These are phyloP conservation scores for Clarias fuscus DNA, from an alignment of 2,797 vertebrate genomes.

Conservation along the genomic window DNA sequence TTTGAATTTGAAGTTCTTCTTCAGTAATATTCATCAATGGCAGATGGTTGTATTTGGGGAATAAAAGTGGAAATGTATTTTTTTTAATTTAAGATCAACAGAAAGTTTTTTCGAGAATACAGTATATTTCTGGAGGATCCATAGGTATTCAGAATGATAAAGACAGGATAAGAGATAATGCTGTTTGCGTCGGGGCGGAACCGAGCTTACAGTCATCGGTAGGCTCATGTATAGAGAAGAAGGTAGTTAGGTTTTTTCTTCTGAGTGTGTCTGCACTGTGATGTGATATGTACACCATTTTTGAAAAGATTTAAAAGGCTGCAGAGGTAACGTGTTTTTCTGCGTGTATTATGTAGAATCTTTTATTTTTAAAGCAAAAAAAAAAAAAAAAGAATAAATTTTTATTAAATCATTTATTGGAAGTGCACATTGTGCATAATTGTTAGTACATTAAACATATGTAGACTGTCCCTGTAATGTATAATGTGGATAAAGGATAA, in stretches of 20 bases:
- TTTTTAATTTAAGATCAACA: background rate
- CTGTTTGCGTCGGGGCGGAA: background rate
- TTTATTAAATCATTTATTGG: background rate
- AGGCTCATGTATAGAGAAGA: background rate
- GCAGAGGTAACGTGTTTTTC: background rate
- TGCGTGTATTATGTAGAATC: background rate
- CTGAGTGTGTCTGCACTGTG: background rate
- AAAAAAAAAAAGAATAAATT: background rate
- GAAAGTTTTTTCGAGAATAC: background rate
- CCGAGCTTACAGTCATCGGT: background rate
- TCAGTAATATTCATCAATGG: background rate
- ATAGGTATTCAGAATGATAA: background rate
- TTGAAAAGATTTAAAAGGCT: background rate
- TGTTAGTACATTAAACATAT: background rate
- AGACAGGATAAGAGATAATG: background rate
- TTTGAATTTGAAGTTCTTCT: background rate
- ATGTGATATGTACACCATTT: background rate
- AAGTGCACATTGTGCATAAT: background rate
- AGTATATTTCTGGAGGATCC: background rate
- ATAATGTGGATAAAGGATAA: background rate
- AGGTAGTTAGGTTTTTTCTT: background rate
- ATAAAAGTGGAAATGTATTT: background rate
- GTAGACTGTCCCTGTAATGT: background rate
- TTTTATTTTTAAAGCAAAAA: background rate
- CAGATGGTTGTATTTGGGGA: background rate